These are phyloP conservation scores for Eubasilissa splendida DNA, from an alignment of 2,888 invertebrate genomes.

Conservation along the genomic window DNA sequence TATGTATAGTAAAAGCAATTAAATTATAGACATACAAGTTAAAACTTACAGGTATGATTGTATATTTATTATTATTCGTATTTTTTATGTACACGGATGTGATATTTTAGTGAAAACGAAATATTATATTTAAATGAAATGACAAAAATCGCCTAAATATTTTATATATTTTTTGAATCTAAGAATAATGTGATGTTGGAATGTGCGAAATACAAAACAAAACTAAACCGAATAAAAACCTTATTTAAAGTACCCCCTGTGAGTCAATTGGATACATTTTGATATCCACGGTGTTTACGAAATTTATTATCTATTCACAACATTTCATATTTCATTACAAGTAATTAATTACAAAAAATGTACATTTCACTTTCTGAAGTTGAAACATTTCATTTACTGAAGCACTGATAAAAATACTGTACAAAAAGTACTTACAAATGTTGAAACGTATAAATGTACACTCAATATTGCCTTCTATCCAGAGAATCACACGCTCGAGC, in stretches of 20 bases:
- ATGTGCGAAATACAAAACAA: no score
- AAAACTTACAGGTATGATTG: slow-evolving; percentile 55
- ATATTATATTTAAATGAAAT: neutral
- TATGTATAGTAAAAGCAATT: neutral
- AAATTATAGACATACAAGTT: slow-evolving; percentile 30
- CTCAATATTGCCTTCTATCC: slow-evolving; percentile 10
- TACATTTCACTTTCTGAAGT: slow-evolving; percentile 23
- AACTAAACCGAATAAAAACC: slow-evolving; percentile 2
- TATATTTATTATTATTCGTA: slow-evolving; percentile 52
- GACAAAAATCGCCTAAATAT: no score
- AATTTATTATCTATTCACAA: slow-evolving; percentile 56
- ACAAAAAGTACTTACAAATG: slow-evolving; percentile 13
- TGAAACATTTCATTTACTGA: slow-evolving; percentile 18
- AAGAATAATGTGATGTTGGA: neutral
- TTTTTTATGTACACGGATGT: slow-evolving; percentile 36
- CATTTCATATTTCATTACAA: slow-evolving; percentile 32
- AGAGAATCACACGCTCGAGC: neutral
- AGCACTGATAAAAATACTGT: slow-evolving; percentile 8
- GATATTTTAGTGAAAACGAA: neutral
- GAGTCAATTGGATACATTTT: slow-evolving; percentile 16
- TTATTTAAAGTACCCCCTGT: neutral
- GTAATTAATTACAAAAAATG: slow-evolving; percentile 43
- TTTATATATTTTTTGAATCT: slow-evolving; percentile 4
- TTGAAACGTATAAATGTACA: slow-evolving; percentile 24
- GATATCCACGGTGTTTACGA: slow-evolving; percentile 15